Base-by-base conservation (phyloP, 2,888 invertebrate genomes). In the Subacronicta megacephala region DNA sequence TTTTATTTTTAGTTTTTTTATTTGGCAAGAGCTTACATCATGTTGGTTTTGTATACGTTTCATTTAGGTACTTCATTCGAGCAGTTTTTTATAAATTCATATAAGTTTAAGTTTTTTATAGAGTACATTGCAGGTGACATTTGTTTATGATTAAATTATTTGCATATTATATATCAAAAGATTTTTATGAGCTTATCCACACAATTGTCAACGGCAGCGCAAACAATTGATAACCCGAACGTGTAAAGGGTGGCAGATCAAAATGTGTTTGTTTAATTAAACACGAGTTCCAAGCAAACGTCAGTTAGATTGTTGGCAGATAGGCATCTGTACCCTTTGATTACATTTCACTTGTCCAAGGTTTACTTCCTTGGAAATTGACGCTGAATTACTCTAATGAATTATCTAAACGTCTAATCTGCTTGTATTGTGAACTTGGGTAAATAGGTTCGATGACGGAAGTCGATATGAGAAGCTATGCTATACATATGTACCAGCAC, bases 281-380 rank as follows among this genome's bases (percentile, higher is more conserved):
- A 88, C 80, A 72, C 63, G 74, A 79, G 76, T 81, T 60, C 49
- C 78, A 75, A 80, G 79, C 75, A 80, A 80, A 78, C 80, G 89
- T 87, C 90, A 85, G 85, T 89, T 88, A 88, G 66, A 73, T 72
- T 67, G 80, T 74, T 80, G 85, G 76, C 82, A 83, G 83, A 80
- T 77, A 78, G 82, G 82, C 74, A 75, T 78, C 73, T 77, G 77
- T 78, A 75, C 84, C 84, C 82, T 87, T 85, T 89, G 85, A 88
- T 89, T 89, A 88, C 65, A 87, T 87, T 89, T 88, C 82, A 82
- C 80, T 80, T 81, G 80, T 83, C 82, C 84, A 75, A 72, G 66
- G 53, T 75, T 69, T 62, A 72, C 65, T 78, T 77, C 74, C 66
- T 40, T 36, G 53, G 43, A 43, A 72, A 75, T 76, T 78, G 62